A percentile compares a stretch with the other conserved stretches of the same genome.
These are phyloP conservation scores for Squalus acanthias DNA, from an alignment of 2,797 vertebrate genomes.

Conservation along the genomic window DNA sequence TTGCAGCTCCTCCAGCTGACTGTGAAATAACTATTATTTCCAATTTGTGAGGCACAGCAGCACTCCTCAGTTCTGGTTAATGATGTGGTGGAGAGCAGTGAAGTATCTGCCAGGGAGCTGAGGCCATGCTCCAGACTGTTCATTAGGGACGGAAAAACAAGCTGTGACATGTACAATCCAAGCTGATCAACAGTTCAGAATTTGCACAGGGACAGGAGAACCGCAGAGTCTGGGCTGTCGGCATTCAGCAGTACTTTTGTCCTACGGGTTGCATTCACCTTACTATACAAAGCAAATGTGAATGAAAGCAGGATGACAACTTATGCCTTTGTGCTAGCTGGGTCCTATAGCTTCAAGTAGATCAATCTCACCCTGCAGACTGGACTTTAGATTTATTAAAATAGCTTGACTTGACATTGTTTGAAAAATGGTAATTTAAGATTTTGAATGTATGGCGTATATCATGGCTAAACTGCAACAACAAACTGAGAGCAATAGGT, in stretches of 20 bases:
- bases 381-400: not conserved
- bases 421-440: not conserved
- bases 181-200: slow-evolving; percentile 1
- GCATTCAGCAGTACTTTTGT: not conserved
- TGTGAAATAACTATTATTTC: not conserved
- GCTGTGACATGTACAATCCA: slow-evolving; percentile 6
- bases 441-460: not conserved
- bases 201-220: not conserved
- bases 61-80: not conserved
- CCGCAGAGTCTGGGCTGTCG: not conserved
- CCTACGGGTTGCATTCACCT: not conserved
- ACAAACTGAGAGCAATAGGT: not conserved
- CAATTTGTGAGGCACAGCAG: not conserved
- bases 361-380: not conserved
- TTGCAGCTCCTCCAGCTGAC: not conserved
- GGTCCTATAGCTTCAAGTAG: not conserved
- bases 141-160: not conserved
- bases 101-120: not conserved
- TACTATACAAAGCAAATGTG: not conserved
- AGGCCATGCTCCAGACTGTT: not conserved
- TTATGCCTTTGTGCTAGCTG: not conserved
- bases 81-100: not conserved
- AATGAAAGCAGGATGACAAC: not conserved
- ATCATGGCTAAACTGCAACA: not conserved
- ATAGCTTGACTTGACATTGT: not conserved